phyloP scores from a whole-genome alignment of 2,113 vertebrate genomes.

The Aramus guarauna region DNA sequence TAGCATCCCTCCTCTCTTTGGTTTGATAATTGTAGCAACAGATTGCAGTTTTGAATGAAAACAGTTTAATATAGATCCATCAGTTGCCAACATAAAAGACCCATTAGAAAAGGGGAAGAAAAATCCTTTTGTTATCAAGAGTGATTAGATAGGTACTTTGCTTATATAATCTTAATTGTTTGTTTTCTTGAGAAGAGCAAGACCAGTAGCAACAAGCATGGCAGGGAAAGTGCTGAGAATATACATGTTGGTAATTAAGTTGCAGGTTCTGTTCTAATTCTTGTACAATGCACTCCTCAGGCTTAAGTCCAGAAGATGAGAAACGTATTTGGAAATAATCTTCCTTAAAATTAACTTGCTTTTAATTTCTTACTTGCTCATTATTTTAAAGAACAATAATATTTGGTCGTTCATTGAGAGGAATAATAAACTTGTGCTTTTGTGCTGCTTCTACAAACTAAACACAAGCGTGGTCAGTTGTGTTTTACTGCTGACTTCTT shows the following conservation, averaged over 20 bases:
- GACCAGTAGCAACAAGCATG: slow-evolving; percentile 9
- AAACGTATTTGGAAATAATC: background rate
- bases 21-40: slow-evolving; percentile 56
- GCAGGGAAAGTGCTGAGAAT: background rate
- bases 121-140: slow-evolving; percentile 65
- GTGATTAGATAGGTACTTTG: too few species aligned
- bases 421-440: background rate
- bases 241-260: background rate
- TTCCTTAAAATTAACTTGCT: background rate
- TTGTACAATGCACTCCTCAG: background rate
- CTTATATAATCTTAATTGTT: slow-evolving; percentile 28
- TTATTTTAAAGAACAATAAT: background rate
- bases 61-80: slow-evolving; percentile 66
- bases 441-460: background rate
- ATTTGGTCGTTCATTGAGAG: background rate
- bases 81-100: slow-evolving; percentile 67
- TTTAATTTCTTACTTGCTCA: background rate
- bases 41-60: slow-evolving; percentile 68
- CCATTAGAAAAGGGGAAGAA: slow-evolving; percentile 63
- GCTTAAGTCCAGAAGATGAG: background rate
- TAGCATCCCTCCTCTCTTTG: background rate
- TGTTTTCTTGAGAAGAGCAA: slow-evolving; percentile 61
- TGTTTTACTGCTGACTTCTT: background rate
- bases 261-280: background rate
- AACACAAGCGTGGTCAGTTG: background rate